Percentiles rank a stretch among this genome's conserved stretches.
These are phyloP conservation scores for Antheraea yamamai DNA, from an alignment of 2,888 invertebrate genomes.

Conservation along the genomic window DNA sequence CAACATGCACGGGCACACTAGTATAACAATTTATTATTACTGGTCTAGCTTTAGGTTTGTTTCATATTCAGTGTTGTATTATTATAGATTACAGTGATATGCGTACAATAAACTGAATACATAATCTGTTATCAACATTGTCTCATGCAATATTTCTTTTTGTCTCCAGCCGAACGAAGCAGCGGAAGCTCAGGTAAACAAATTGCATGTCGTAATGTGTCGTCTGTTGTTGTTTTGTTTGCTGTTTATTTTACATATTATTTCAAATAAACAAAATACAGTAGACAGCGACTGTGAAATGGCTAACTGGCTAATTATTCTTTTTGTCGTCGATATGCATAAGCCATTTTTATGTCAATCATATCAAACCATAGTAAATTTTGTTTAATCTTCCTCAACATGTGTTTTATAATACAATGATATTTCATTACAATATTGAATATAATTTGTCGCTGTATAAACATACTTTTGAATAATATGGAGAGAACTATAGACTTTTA, in stretches of 20 bases:
- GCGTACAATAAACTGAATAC: neutral
- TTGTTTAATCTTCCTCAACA: neutral
- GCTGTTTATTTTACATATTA: neutral
- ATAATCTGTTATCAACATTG: neutral
- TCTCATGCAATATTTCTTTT: constrained; percentile 52
- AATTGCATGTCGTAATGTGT: constrained; percentile 25
- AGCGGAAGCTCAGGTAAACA: constrained; percentile 76
- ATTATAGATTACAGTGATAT: too few species aligned
- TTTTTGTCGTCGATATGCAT: neutral
- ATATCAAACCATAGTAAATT: neutral
- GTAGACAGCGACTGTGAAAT: neutral
- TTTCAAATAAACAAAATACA: neutral
- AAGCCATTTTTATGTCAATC: neutral
- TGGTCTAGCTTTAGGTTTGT: too few species aligned
- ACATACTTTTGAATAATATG: neutral
- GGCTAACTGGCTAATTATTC: too few species aligned
- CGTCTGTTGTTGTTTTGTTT: neutral
- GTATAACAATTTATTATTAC: too few species aligned
- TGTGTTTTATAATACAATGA: neutral
- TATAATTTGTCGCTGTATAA: neutral
- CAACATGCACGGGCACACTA: too few species aligned
- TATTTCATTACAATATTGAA: neutral
- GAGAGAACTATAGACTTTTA: neutral
- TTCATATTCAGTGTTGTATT: too few species aligned
- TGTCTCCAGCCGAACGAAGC: constrained; percentile 77